These are phyloP conservation scores for Neodiprion lecontei DNA, from an alignment of 1,140 invertebrate species.

Conservation along the genomic window DNA sequence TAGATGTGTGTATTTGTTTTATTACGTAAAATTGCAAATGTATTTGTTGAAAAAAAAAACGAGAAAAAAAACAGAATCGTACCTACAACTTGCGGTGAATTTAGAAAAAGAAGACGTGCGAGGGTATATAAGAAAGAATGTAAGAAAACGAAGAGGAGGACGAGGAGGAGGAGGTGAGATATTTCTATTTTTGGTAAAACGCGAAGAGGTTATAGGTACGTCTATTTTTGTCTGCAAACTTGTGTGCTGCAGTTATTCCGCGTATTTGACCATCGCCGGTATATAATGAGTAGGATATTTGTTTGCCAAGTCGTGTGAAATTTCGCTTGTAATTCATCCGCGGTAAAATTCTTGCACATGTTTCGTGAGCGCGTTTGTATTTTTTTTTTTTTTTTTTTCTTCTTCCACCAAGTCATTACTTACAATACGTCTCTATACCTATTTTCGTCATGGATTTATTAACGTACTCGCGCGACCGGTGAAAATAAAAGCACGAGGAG, in stretches of 20 bases:
- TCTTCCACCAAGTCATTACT: background rate
- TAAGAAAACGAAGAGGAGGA: constrained; percentile 1
- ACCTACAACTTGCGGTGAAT: too few relatives aligned
- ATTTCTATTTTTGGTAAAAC: background rate
- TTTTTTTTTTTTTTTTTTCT: background rate
- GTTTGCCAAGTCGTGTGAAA: background rate
- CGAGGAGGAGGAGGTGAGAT: background rate
- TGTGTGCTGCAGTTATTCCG: too few relatives aligned
- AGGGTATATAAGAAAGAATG: background rate
- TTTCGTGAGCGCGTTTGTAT: background rate
- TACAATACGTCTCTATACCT: too few relatives aligned
- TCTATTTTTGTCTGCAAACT: too few relatives aligned
- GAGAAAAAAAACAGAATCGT: background rate
- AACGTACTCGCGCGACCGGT: constrained; percentile 30
- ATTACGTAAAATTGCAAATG: background rate
- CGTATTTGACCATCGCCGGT: too few relatives aligned
- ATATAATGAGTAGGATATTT: background rate
- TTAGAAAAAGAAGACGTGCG: too few relatives aligned
- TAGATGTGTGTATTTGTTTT: too few relatives aligned
- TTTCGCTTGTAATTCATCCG: background rate
- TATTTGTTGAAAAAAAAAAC: constrained; percentile 11
- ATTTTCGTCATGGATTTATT: constrained; percentile 19
- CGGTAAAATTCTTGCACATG: background rate
- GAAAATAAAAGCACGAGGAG: background rate
- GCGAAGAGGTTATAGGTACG: constrained; percentile 25